A percentile compares a stretch with the other conserved stretches of the same genome.
These are phyloP conservation scores for Escarpia spicata DNA, from an alignment of 2,888 invertebrate genomes.

Conservation along the genomic window DNA sequence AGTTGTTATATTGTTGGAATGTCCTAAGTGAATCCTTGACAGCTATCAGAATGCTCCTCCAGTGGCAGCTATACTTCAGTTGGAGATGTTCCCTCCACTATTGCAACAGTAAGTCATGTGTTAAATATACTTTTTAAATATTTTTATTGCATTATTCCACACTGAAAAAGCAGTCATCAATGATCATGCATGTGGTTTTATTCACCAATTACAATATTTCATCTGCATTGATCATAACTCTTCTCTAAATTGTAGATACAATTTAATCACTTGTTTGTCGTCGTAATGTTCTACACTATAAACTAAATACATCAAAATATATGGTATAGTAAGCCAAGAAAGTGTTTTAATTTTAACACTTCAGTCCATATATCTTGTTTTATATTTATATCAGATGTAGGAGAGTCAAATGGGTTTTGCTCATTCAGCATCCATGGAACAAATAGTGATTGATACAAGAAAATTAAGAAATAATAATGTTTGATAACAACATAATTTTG, in stretches of 20 bases:
- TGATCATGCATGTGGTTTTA: not conserved
- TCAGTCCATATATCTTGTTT: not conserved
- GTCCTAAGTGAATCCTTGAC: not conserved
- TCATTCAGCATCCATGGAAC: not conserved
- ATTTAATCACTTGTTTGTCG: too few species aligned
- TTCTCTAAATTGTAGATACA: not conserved
- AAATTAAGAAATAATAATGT: not conserved
- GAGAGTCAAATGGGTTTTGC: not conserved
- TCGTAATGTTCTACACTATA: not conserved
- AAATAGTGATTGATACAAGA: not conserved
- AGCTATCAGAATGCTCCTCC: conserved; percentile 28
- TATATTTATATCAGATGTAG: not conserved
- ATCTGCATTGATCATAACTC: not conserved
- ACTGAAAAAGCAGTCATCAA: not conserved
- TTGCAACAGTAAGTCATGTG: conserved; percentile 31
- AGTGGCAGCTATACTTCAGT: conserved; percentile 28
- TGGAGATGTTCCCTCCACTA: conserved; percentile 30
- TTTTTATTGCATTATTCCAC: not conserved
- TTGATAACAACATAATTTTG: too few species aligned
- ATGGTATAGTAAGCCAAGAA: too few species aligned
- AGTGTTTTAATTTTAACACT: not conserved
- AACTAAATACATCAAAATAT: too few species aligned
- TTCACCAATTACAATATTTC: not conserved
- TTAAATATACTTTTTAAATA: not conserved
- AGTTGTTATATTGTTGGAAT: not conserved